These are phyloP conservation scores for Gymnodraco acuticeps DNA, from an alignment of 2,797 vertebrate species.

Conservation along the genomic window DNA sequence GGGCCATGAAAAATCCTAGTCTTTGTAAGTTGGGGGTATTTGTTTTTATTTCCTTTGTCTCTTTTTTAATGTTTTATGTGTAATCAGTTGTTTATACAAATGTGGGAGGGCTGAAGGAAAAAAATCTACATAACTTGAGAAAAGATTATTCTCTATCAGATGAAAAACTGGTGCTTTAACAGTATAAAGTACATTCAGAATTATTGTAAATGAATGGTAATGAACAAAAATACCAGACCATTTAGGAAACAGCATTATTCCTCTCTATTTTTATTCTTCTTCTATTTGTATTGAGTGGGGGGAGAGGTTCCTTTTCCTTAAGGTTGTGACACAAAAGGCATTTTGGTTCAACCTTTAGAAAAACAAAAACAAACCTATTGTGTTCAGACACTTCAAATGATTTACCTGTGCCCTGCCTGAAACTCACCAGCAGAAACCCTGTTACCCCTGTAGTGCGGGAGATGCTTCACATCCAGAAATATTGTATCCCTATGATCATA, in stretches of 20 bases:
- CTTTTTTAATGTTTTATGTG: slow-evolving; percentile 86
- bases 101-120: slow-evolving; percentile 91
- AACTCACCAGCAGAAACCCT: slow-evolving; percentile 70
- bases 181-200: slow-evolving; percentile 89
- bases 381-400: slow-evolving; percentile 39
- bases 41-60: slow-evolving; percentile 86
- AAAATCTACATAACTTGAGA: slow-evolving; percentile 83
- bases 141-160: slow-evolving; percentile 76
- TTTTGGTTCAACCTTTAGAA: slow-evolving; percentile 84
- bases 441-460: slow-evolving; percentile 42
- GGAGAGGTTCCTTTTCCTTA: slow-evolving; percentile 81
- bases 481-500: slow-evolving; percentile 44
- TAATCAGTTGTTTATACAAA: slow-evolving; percentile 89
- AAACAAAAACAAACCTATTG: slow-evolving; percentile 34
- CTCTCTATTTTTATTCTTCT: slow-evolving; percentile 82
- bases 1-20: slow-evolving; percentile 88
- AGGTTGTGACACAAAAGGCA: slow-evolving; percentile 87
- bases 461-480: slow-evolving; percentile 49
- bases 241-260: slow-evolving; percentile 87
- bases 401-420: slow-evolving; percentile 68
- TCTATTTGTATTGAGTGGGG: slow-evolving; percentile 88
- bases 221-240: slow-evolving; percentile 87
- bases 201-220: slow-evolving; percentile 87
- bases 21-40: slow-evolving; percentile 89
- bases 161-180: slow-evolving; percentile 90